Evolutionary conservation across 2,113 vertebrate species (phyloP).

Genomic region (Oncorhynchus masou): DNA sequence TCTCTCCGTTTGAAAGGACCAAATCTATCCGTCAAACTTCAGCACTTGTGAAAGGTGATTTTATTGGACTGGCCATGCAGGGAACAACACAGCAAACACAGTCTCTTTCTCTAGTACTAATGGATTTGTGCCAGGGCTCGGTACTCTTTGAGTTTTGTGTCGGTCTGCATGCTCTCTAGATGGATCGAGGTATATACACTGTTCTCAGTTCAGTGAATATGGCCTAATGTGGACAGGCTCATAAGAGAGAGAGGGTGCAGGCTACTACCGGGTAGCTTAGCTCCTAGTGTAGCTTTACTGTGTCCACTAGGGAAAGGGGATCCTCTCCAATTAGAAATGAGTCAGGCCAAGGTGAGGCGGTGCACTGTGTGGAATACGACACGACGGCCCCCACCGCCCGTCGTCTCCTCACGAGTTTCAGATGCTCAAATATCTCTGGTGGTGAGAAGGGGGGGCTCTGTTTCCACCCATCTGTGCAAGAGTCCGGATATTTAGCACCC

Average conservation of each 20-base stretch:
- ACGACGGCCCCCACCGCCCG: background rate
- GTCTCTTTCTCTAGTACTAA: background rate
- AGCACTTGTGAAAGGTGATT: background rate
- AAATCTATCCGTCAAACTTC: background rate
- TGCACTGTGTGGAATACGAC: background rate
- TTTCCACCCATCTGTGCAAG: slow-evolving; percentile 4
- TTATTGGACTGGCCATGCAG: background rate
- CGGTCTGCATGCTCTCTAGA: background rate
- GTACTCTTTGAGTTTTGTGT: background rate
- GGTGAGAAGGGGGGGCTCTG: background rate
- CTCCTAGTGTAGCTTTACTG: background rate
- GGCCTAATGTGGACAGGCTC: background rate
- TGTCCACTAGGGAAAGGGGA: background rate
- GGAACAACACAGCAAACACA: background rate
- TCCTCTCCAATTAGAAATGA: slow-evolving; percentile 1
- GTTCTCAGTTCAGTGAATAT: background rate
- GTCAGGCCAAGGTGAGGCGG: background rate
- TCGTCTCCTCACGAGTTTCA: background rate
- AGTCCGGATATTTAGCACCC: slow-evolving; percentile 36
- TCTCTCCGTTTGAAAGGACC: background rate
- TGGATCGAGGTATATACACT: background rate
- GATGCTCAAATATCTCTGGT: background rate
- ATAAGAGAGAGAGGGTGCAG: background rate
- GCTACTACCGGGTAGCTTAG: too few relatives aligned
- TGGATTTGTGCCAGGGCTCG: slow-evolving; percentile 17